These are phyloP conservation scores for Drosophila falleni DNA, from an alignment of 2,888 invertebrate species.

Conservation along the genomic window DNA sequence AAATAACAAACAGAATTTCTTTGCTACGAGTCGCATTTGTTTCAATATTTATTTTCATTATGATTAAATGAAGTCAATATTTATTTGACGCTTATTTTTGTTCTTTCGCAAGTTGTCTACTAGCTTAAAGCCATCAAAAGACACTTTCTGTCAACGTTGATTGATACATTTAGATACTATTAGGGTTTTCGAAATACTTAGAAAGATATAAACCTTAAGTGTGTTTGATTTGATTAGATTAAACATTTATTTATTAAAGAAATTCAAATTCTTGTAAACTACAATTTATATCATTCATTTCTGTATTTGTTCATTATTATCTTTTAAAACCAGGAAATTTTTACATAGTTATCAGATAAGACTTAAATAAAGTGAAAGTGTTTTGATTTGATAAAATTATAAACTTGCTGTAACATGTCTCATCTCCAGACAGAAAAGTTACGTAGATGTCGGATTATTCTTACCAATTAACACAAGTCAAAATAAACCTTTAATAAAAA, in stretches of 20 bases:
- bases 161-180: slow-evolving; percentile 13
- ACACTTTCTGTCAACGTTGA: slow-evolving; percentile 16
- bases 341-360: background rate
- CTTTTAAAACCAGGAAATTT: too few species aligned
- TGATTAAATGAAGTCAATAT: slow-evolving; percentile 49
- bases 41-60: slow-evolving; percentile 53
- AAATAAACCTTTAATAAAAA: background rate
- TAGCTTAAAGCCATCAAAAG: background rate
- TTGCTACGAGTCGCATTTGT: slow-evolving; percentile 47
- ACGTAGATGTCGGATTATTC: background rate
- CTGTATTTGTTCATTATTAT: too few species aligned
- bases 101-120: slow-evolving; percentile 18
- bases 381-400: too few species aligned
- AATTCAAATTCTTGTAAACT: background rate
- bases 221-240: background rate
- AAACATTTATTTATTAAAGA: background rate
- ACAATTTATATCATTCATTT: background rate
- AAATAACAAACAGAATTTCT: slow-evolving; percentile 45
- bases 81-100: slow-evolving; percentile 40
- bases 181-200: background rate
- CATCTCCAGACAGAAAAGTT: background rate
- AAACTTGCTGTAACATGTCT: too few species aligned
- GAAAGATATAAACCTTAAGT: background rate
- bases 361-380: background rate
- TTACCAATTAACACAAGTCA: background rate